Percentiles rank a stretch among this genome's conserved stretches.
Evolutionary conservation across 1,140 invertebrate genomes (phyloP).

Genomic region (Lepeophtheirus salmonis): DNA sequence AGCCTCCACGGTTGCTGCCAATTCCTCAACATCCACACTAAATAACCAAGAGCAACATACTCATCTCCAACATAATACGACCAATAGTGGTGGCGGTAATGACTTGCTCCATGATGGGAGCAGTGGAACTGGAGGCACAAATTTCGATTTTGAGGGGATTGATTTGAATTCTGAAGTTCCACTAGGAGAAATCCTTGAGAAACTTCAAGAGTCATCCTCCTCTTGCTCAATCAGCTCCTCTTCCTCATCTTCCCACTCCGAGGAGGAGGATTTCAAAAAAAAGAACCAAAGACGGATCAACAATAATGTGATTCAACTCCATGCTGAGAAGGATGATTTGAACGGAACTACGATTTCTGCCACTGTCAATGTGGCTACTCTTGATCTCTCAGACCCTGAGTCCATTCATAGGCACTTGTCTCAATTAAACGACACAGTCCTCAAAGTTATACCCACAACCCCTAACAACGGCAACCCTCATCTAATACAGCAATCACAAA

Average conservation of each 20-base stretch:
- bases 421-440: constrained; percentile 14
- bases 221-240: not conserved
- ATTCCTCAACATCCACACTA: too few relatives aligned
- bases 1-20: not conserved
- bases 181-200: constrained; percentile 17
- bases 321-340: constrained; percentile 3
- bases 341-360: constrained; percentile 6
- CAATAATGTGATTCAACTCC: constrained; percentile 17
- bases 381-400: constrained; percentile 21
- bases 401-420: constrained; percentile 10
- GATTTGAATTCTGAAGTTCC: constrained; percentile 9
- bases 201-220: not conserved
- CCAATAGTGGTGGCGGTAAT: too few relatives aligned
- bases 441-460: constrained; percentile 21
- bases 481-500: not conserved
- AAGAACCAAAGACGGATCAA: not conserved
- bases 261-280: constrained; percentile 7
- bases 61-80: too few relatives aligned
- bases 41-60: too few relatives aligned
- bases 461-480: not conserved
- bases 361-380: constrained; percentile 18
- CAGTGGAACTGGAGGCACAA: too few relatives aligned
- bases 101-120: too few relatives aligned
- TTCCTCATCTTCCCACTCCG: not conserved
- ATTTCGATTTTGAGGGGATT: not conserved